phyloP scores from a whole-genome alignment of 2,888 invertebrate species.

The Nesidiocoris tenuis region DNA sequence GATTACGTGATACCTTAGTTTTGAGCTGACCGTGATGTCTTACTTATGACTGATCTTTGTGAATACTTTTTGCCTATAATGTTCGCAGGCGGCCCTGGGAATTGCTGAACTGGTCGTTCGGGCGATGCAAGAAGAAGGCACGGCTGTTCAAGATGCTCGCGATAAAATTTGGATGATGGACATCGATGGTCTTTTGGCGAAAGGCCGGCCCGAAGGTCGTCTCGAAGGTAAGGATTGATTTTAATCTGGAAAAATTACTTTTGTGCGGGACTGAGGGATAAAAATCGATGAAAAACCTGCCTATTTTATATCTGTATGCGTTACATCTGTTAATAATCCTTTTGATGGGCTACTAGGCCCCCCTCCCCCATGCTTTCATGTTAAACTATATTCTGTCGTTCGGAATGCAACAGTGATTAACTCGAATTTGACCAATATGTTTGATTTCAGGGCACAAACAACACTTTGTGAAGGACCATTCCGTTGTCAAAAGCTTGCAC shows the following conservation, averaged over 20 bases:
- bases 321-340: no score
- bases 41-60: not conserved
- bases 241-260: no score
- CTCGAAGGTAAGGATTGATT: slow-evolving; percentile 50
- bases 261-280: no score
- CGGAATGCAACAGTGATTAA: no score
- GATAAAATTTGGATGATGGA: slow-evolving; percentile 95
- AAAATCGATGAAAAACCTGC: no score
- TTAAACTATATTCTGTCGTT: no score
- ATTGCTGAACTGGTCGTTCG: slow-evolving; percentile 86
- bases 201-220: slow-evolving; percentile 54
- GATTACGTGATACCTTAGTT: no score
- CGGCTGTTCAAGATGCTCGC: slow-evolving; percentile 68
- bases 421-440: no score
- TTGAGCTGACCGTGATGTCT: no score
- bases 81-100: slow-evolving; percentile 79
- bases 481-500: slow-evolving; percentile 73
- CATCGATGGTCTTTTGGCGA: slow-evolving; percentile 75
- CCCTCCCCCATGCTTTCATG: no score
- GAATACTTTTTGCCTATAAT: slow-evolving; percentile 1
- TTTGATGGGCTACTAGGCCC: no score
- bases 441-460: slow-evolving; percentile 56
- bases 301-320: no score
- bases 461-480: slow-evolving; percentile 74
- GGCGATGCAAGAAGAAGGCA: slow-evolving; percentile 77